Evolutionary conservation across 1,140 invertebrate genomes (phyloP).

Genomic region (Heliconius himera): DNA sequence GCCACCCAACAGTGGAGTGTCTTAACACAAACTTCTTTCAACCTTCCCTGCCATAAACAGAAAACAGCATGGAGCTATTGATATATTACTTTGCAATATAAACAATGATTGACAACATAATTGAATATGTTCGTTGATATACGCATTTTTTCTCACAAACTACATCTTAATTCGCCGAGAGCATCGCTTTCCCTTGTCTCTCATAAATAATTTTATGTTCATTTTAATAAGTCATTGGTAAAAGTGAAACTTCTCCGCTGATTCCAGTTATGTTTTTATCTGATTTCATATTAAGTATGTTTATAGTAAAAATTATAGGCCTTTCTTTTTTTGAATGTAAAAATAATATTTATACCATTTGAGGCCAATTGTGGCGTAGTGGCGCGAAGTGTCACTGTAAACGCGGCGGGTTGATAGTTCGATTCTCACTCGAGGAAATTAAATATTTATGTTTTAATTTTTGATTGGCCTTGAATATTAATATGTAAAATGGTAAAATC

Average conservation of each 20-base stretch:
- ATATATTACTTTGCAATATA: neutral
- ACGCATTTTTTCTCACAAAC: neutral
- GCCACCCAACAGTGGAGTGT: too few species aligned
- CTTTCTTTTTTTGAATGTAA: neutral
- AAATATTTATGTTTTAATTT: too few species aligned
- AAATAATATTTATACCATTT: neutral
- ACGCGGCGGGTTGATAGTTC: too few species aligned
- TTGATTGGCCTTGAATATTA: neutral
- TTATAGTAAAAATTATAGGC: neutral
- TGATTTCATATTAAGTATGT: conserved; percentile 9
- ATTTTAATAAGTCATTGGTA: conserved; percentile 13
- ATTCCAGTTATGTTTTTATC: conserved; percentile 13
- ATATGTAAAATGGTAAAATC: neutral
- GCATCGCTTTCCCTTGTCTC: conserved; percentile 1
- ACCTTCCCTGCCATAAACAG: too few species aligned
- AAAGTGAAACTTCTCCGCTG: neutral
- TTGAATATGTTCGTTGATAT: neutral
- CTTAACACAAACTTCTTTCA: too few species aligned
- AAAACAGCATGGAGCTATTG: too few species aligned
- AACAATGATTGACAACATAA: conserved; percentile 9
- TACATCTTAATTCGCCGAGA: conserved; percentile 1
- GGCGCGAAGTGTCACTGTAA: too few species aligned
- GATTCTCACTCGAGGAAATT: too few species aligned
- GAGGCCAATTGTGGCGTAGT: neutral
- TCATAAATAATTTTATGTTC: conserved; percentile 13